Evolutionary conservation across 2,113 vertebrate genomes (phyloP), one percentile per base, ranked within the genome.

Genomic region (Rhegmatorhina hoffmannsi): DNA sequence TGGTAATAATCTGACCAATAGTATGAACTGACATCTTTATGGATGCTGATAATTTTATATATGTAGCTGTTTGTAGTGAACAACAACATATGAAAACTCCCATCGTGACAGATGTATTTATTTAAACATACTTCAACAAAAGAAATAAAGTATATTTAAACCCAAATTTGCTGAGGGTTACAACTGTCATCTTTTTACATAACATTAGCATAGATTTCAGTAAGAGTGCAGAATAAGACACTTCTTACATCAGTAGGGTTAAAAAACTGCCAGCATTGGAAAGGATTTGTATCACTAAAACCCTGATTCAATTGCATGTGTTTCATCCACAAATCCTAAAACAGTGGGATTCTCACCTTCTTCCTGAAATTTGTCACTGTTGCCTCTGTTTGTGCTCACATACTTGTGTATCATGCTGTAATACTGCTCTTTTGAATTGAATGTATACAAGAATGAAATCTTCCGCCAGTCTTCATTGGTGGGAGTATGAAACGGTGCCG

Each of bases 341-440:
- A 9, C 82, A n/a, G 33, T 25, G 34, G 40, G 40, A 13, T 75
- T 1, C 3, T 23, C 10, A 38, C 49, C n/a, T 40, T 43, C 36
- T 25, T 84, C 31, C 0, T 11, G 2, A 1, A 94, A 97, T 18
- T 0, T 11, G 7, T 38, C 0, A 0, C 89, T 96, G 0, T 1
- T 6, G 19, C 2, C 55, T 43, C 33, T 31, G 3, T 93, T 53
- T 23, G 38, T n/a, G 49, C 83, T 97, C 44, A 97, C 84, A 0
- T 97, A 97, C 33, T 97, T 96, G 79, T 98, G 98, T 87, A 99
- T 44, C 17, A 64, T 94, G 90, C 98, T 98, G 59, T 99, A 99
- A 96, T 96, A 97, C 12, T 94, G 92, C 2, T 95, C 33, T 24
- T 88, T 79, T 0, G 47, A 43, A 70, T 47, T 89, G 38, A 98